These are phyloP conservation scores for Antennarius maculatus DNA, from an alignment of 2,797 vertebrate genomes.

Conservation along the genomic window DNA sequence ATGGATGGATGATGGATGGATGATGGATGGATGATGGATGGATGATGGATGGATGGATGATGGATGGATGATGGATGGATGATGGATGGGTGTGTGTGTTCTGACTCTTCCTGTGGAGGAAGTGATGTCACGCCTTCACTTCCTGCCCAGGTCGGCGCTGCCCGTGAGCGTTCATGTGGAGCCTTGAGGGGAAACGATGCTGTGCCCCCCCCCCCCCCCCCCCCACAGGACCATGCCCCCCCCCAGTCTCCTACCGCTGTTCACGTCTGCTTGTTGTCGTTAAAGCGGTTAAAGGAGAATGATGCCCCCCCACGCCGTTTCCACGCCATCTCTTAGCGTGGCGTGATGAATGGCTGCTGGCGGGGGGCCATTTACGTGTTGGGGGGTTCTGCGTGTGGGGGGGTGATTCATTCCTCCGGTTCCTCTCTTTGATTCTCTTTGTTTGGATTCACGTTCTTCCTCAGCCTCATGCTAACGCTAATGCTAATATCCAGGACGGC, in stretches of 20 bases:
- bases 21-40: too few species aligned
- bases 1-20: too few species aligned
- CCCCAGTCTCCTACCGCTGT: background rate
- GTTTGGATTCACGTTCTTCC: conserved; percentile 66
- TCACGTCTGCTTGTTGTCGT: conserved; percentile 83
- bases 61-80: too few species aligned
- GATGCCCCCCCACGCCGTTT: conserved; percentile 48
- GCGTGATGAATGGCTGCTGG: conserved; percentile 81
- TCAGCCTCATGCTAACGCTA: conserved; percentile 57
- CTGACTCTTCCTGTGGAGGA: too few species aligned
- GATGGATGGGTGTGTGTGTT: too few species aligned
- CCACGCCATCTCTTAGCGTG: conserved; percentile 76
- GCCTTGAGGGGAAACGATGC: conserved; percentile 70
- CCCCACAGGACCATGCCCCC: too few species aligned
- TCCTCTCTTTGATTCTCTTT: conserved; percentile 52
- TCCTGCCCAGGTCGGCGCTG: conserved; percentile 9
- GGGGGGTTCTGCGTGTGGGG: conserved; percentile 67
- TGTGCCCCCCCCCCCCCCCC: conserved; percentile 7
- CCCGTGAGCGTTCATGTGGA: conserved; percentile 68
- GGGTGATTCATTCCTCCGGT: conserved; percentile 68
- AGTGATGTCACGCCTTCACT: too few species aligned
- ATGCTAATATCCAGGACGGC: too few species aligned
- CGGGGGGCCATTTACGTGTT: conserved; percentile 56
- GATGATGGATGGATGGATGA: too few species aligned
- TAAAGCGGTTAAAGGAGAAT: conserved; percentile 82